Evolutionary conservation across 1,140 invertebrate genomes (phyloP).

Genomic region (Lasioglossum albipes): DNA sequence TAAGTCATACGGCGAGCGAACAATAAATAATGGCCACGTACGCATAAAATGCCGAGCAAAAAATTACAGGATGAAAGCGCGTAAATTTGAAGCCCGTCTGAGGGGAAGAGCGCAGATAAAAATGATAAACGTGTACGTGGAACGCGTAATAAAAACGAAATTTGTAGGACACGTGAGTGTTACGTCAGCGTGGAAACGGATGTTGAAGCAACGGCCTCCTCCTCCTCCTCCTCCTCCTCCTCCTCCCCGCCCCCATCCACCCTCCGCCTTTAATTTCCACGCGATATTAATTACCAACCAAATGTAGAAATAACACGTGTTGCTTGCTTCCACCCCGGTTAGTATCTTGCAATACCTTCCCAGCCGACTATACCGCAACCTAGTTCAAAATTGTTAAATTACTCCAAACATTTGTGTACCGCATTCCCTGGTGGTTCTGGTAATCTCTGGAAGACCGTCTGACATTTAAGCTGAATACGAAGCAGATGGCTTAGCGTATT

Average conservation of each 20-base stretch:
- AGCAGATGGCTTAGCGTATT: background rate
- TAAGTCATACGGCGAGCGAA: background rate
- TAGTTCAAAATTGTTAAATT: slow-evolving; percentile 19
- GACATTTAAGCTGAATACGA: background rate
- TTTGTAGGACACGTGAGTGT: background rate
- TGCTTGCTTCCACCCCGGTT: slow-evolving; percentile 5
- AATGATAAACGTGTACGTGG: slow-evolving; percentile 36
- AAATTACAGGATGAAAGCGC: slow-evolving; percentile 32
- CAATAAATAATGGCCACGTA: slow-evolving; percentile 25
- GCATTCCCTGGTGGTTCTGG: background rate
- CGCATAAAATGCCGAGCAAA: slow-evolving; percentile 19
- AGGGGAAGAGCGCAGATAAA: slow-evolving; percentile 12
- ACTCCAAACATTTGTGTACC: slow-evolving; percentile 26
- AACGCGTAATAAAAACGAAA: slow-evolving; percentile 34
- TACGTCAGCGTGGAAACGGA: slow-evolving; percentile 6
- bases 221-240: background rate
- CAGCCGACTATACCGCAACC: slow-evolving; percentile 2
- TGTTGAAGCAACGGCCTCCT: background rate
- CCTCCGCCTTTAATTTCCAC: background rate
- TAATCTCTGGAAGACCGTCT: slow-evolving; percentile 8
- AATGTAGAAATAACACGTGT: slow-evolving; percentile 41
- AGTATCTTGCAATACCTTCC: background rate
- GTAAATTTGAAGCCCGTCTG: slow-evolving; percentile 26
- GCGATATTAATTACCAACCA: slow-evolving; percentile 35
- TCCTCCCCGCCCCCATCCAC: background rate